These are phyloP conservation scores for Folsomia candida DNA, from an alignment of 2,888 invertebrate species.

Conservation along the genomic window DNA sequence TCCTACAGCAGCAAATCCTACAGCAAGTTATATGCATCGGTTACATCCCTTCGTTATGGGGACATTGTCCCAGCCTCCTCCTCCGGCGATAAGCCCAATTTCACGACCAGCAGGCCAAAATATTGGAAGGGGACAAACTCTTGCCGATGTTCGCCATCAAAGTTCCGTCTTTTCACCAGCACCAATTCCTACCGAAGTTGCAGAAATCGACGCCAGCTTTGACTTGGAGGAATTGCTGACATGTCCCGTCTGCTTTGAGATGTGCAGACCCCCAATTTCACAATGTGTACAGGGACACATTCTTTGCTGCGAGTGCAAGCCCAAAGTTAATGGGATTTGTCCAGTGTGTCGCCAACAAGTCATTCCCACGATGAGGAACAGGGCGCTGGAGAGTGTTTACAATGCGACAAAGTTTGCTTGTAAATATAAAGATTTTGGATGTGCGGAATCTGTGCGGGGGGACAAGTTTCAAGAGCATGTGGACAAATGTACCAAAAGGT, in stretches of 20 bases:
- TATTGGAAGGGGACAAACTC: too few relatives aligned
- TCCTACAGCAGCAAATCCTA: too few relatives aligned
- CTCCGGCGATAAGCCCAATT: too few relatives aligned
- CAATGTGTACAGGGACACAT: neutral
- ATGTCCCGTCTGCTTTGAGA: slow-evolving; percentile 8
- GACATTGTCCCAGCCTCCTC: too few relatives aligned
- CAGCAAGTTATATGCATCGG: too few relatives aligned
- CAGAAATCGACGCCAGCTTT: neutral
- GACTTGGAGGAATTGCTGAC: neutral
- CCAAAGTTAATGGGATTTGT: neutral
- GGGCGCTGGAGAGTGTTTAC: neutral
- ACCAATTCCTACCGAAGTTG: neutral
- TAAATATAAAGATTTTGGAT: neutral
- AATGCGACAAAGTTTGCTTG: neutral
- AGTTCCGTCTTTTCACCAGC: neutral
- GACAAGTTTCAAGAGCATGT: neutral
- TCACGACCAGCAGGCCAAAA: too few relatives aligned
- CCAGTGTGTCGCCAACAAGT: neutral
- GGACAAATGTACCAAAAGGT: neutral
- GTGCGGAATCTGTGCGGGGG: neutral
- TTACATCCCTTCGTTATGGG: too few relatives aligned
- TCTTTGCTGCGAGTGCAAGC: neutral
- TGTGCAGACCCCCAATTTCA: slow-evolving; percentile 3
- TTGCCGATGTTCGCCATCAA: neutral
- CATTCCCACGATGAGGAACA: neutral